phyloP scores from a whole-genome alignment of 2,797 vertebrate species.

The Podarcis siculus region DNA sequence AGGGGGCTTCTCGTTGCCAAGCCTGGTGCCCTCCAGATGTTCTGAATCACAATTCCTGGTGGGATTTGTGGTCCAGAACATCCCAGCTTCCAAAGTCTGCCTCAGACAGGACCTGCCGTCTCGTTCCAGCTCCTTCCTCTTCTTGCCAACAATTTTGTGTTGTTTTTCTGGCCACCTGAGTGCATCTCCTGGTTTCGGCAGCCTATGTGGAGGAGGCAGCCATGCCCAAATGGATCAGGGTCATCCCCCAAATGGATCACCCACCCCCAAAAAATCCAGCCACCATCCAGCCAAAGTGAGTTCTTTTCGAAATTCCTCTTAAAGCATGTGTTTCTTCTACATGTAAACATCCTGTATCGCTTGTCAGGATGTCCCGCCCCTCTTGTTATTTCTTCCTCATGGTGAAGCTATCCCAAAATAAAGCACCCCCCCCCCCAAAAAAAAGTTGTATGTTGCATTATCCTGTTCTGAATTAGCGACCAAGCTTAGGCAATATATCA shows the following conservation, averaged over 20 bases:
- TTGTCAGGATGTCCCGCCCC: not conserved
- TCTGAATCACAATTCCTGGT: too few species aligned
- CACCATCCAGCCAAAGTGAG: not conserved
- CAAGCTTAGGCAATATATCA: not conserved
- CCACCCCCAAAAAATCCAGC: not conserved
- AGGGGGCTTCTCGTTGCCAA: not conserved
- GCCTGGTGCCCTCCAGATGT: not conserved
- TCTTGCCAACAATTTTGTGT: not conserved
- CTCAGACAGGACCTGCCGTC: not conserved
- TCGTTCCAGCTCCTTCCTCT: not conserved
- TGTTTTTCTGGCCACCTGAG: not conserved
- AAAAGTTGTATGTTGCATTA: not conserved
- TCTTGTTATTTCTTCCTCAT: not conserved
- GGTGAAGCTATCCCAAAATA: not conserved
- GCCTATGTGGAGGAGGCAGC: not conserved
- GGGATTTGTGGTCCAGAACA: not conserved
- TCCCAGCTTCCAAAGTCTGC: not conserved
- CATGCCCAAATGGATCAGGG: not conserved
- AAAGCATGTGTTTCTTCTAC: not conserved
- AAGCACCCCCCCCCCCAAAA: too few species aligned
- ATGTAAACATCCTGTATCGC: too few species aligned
- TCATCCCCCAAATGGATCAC: not conserved
- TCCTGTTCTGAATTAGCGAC: not conserved
- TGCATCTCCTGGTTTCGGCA: not conserved
- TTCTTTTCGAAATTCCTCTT: not conserved